Evolutionary conservation across 2,113 vertebrate species (phyloP), one percentile per base, ranked within the genome.

Genomic region (Colaptes auratus): DNA sequence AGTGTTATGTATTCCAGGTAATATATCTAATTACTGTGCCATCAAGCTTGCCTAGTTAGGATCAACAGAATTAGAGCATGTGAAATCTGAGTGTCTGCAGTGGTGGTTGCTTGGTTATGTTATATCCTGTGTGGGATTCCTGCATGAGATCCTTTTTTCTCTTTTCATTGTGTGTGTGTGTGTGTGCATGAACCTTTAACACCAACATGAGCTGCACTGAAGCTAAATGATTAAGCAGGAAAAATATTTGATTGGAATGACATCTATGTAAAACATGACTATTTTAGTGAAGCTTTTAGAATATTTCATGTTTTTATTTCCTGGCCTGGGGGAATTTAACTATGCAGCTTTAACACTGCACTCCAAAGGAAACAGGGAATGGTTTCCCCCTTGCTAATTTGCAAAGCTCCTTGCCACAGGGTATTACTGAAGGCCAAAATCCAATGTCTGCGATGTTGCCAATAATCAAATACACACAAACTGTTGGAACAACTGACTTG

Each of bases 221-320:
- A 86, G 44, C 69, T 81, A 56, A 90, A 52, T 92, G 93, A 92
- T 94, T 88, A 67, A 93, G 66, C 42, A 35, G 61, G 92, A 77
- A 60, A 93, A 88, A 81, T 72, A 94, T 81, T 90, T 90, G 59
- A 73, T 76, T 89, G 94, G 89, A 92, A 95, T 72, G 90, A 59
- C 79, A 90, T 86, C 39, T 53, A 95, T 90, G 92, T 93, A 93
- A 90, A 96, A 79, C 90, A 90, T 23, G 18, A 25, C 66, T 96
- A 79, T 74, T 96, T 93, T 75, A 86, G 80, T 65, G 66, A 90
- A 86, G 89, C 65, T 95, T 56, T 81, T 94, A 67, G 90, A 95
- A 89, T 94, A 90, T 83, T 86, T 86, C 91, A 94, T 95, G 86
- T 95, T 95, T 96, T 95, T 76, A 52, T 95, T 95, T 95, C 82